Base-by-base conservation (phyloP, 2,113 vertebrate genomes). In the Furnarius figulus region DNA sequence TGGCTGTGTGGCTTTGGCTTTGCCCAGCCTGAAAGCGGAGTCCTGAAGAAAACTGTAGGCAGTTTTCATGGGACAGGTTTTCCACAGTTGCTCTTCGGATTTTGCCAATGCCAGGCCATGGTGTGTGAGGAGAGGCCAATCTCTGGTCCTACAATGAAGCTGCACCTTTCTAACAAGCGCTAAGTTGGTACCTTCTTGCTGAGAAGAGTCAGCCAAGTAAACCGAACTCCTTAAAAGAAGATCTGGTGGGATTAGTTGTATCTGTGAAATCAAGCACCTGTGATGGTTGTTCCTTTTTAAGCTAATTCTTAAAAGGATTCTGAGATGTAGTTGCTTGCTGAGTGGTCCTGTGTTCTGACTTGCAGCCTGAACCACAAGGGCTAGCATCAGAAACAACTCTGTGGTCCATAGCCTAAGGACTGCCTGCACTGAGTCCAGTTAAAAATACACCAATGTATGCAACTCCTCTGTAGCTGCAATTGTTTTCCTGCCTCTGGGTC, bases 71-170 rank as follows among this genome's bases (percentile, higher is more conserved):
- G 46, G 40, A 20, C 40, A 20, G 25, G 5, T 30, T 74, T 74
- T 31, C n/a, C n/a, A 28, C 0, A 0, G 17, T 4, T 52, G 56
- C 35, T 44, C 9, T 61, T 37, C 33, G 18, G 31, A 6, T 37
- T n/a, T 52, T 2, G 28, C 33, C 71, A 22, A 23, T 24, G 35
- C 30, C 56, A 49, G 71, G 31, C 9, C 12, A 1, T 10, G 6
- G 17, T 1, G 2, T 19, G 30, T n/a, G 25, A 24, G 63, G n/a
- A 37, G 37, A 40, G 19, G 33, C 20, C 55, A 23, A 3, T 4
- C 30, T 61, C 40, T 1, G 8, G 33, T 39, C 58, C 53, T 24
- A 9, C 16, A 4, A 58, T 52, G 53, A 47, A 50, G 39, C 61
- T 55, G 39, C 25, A 2, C 3, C 2, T 30, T 20, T 35, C 44